Percentiles rank a stretch among this genome's conserved stretches.
Evolutionary conservation across 35 echinoderm and acorn worm species (phyloP).

Genomic region (Diadema setosum): DNA sequence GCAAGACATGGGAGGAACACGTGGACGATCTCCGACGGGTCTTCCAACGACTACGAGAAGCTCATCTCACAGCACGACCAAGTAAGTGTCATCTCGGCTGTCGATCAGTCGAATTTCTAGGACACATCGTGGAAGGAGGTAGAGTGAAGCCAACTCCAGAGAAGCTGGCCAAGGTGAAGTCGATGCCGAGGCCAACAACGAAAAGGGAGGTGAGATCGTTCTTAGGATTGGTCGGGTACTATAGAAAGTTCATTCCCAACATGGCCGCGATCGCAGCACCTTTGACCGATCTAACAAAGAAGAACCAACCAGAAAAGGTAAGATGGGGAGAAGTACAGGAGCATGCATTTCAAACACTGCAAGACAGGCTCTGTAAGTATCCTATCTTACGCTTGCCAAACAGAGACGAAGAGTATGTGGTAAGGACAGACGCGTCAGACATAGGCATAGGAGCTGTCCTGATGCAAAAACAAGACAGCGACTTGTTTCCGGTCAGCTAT

Average conservation of each 20-base stretch:
- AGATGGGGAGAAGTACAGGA: conserved; percentile 14
- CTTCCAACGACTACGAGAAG: not conserved
- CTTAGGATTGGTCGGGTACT: not conserved
- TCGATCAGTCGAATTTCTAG: conserved; percentile 38
- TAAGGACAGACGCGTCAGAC: conserved; percentile 7
- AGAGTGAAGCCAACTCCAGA: not conserved
- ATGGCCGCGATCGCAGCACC: not conserved
- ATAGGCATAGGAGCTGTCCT: not conserved
- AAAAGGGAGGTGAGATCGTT: conserved; percentile 28
- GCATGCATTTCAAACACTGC: not conserved
- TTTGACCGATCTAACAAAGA: conserved; percentile 29
- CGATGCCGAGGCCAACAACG: not conserved
- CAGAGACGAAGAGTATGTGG: not conserved
- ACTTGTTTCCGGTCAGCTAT: not conserved
- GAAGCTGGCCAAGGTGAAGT: not conserved
- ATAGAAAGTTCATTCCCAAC: conserved; percentile 36
- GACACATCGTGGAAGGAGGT: conserved; percentile 50
- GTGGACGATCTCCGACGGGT: not conserved
- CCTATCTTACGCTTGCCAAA: conserved; percentile 23
- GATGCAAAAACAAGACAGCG: not conserved
- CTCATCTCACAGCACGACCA: conserved; percentile 39
- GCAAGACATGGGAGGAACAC: conserved; percentile 9
- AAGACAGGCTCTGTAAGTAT: not conserved
- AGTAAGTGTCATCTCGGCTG: conserved; percentile 60
- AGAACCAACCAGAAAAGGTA: not conserved